Evolutionary conservation across 2,797 vertebrate species (phyloP).

Genomic region (Rhodeus uyekii): DNA sequence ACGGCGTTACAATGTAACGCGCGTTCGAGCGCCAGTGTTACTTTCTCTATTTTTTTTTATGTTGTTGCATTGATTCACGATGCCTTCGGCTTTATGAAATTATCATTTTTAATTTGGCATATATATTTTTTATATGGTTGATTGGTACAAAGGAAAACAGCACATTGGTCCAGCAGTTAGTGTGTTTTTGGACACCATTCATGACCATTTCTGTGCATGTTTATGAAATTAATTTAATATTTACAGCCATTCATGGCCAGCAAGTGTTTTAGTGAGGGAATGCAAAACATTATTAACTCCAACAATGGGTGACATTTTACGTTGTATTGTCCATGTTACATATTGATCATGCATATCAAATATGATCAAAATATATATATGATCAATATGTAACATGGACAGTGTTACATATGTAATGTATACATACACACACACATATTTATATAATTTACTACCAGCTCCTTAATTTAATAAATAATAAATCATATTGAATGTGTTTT

Average conservation of each 20-base stretch:
- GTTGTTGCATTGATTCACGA: background rate
- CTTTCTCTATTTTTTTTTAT: conserved; percentile 20
- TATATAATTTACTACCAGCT: too few species aligned
- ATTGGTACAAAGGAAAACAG: conserved; percentile 22
- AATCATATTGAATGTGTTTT: background rate
- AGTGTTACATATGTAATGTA: too few species aligned
- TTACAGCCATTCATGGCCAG: background rate
- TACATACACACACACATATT: too few species aligned
- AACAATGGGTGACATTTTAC: background rate
- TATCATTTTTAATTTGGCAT: background rate
- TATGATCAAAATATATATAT: too few species aligned
- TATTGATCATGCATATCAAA: too few species aligned
- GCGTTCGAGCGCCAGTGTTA: conserved; percentile 1
- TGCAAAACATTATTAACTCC: background rate
- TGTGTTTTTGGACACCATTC: background rate
- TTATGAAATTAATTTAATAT: background rate
- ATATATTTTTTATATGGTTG: background rate
- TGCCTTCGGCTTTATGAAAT: background rate
- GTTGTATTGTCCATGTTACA: background rate
- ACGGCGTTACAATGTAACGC: conserved; percentile 21
- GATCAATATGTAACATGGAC: too few species aligned
- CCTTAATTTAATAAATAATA: background rate
- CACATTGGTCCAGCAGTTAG: background rate
- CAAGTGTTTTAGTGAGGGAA: background rate
- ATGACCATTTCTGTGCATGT: background rate